Evolutionary conservation across 2,797 vertebrate genomes (phyloP).

Genomic region (Ctenopoma kingsleyae): DNA sequence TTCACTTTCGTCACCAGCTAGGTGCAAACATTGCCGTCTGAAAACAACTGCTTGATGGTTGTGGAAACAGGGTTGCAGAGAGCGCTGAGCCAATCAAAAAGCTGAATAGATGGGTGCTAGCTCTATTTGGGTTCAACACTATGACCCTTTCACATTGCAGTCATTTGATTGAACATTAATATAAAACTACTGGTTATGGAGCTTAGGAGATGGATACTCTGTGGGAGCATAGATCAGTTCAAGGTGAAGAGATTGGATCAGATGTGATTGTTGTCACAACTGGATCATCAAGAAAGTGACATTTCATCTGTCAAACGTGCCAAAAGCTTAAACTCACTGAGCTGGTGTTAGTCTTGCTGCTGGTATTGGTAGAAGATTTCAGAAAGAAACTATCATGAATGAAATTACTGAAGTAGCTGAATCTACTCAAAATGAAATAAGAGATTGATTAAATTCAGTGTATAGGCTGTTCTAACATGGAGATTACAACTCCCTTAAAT

Average conservation of each 20-base stretch:
- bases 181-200: neutral
- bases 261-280: slow-evolving; percentile 41
- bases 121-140: slow-evolving; percentile 3
- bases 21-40: neutral
- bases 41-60: slow-evolving; percentile 2
- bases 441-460: slow-evolving; percentile 3
- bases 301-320: slow-evolving; percentile 46
- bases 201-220: neutral
- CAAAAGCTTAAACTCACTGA: slow-evolving; percentile 21
- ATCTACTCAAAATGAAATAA: neutral
- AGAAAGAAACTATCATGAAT: neutral
- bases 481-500: neutral
- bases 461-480: slow-evolving; percentile 9
- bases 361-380: neutral
- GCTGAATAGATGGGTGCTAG: neutral
- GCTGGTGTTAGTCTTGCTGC: neutral
- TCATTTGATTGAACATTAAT: neutral
- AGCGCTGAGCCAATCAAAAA: neutral
- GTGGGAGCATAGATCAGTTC: slow-evolving; percentile 19
- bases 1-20: neutral
- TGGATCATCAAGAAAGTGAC: slow-evolving; percentile 36
- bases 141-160: neutral
- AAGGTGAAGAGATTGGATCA: slow-evolving; percentile 27
- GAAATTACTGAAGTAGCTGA: neutral
- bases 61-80: slow-evolving; percentile 3